These are phyloP conservation scores for Syngnathus scovelli DNA, from an alignment of 2,113 vertebrate genomes.

Conservation along the genomic window DNA sequence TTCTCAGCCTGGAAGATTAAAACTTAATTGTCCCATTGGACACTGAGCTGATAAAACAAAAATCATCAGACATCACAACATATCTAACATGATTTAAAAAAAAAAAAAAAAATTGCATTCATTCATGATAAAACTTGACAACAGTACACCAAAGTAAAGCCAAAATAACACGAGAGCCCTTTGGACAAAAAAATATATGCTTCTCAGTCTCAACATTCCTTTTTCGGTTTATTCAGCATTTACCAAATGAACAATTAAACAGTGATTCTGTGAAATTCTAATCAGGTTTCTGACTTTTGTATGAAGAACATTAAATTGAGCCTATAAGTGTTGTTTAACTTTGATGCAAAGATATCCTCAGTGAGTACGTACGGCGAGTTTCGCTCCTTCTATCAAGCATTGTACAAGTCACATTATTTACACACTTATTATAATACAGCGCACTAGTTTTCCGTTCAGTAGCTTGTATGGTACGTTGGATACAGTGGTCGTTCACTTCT, in stretches of 20 bases:
- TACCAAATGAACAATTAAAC: slow-evolving; percentile 39
- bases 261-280: slow-evolving; percentile 19
- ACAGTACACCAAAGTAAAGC: slow-evolving; percentile 33
- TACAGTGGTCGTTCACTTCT: slow-evolving; percentile 56
- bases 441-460: slow-evolving; percentile 65
- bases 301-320: slow-evolving; percentile 13
- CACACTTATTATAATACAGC: slow-evolving; percentile 73
- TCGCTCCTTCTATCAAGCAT: slow-evolving; percentile 63
- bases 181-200: slow-evolving; percentile 39
- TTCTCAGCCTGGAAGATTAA: slow-evolving; percentile 49
- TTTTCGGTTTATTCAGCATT: slow-evolving; percentile 48
- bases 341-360: slow-evolving; percentile 40
- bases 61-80: slow-evolving; percentile 46
- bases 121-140: slow-evolving; percentile 53
- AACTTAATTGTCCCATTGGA: slow-evolving; percentile 43
- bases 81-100: slow-evolving; percentile 55
- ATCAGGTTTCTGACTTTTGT: slow-evolving; percentile 11
- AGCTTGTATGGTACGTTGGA: slow-evolving; percentile 62
- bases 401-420: slow-evolving; percentile 76
- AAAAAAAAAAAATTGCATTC: slow-evolving; percentile 55
- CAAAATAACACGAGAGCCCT: slow-evolving; percentile 55
- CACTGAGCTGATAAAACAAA: slow-evolving; percentile 56
- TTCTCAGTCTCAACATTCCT: slow-evolving; percentile 39
- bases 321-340: slow-evolving; percentile 28
- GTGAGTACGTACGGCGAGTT: slow-evolving; percentile 39